These are phyloP conservation scores for cat (Felis catus) DNA, from an alignment of 2,113 vertebrate species.

Conservation along the genomic window F.catus_Fca126_mat1.0 CM031420.1:82526001-82526500, in stretches of 20 bases:
- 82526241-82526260: not conserved
- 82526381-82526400: not conserved
- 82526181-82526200: slow-evolving; percentile 1
- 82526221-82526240: not conserved
- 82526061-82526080: not conserved
- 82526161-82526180: slow-evolving; percentile 32
- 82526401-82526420: not conserved
- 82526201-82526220: not conserved
- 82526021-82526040: not conserved
- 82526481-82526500: not conserved
- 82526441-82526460: not conserved
- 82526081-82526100: not conserved
- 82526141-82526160: not conserved
- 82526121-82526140: not conserved
- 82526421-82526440: not conserved
- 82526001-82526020: not conserved
- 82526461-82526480: not conserved
- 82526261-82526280: not conserved
- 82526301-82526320: not conserved
- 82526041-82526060: not conserved
- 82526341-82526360: not conserved
- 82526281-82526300: not conserved
- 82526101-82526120: not conserved
- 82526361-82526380: not conserved
- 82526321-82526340: not conserved